Percentiles rank a stretch among this genome's conserved stretches.
These are phyloP conservation scores for Eueides isabella DNA, from an alignment of 1,140 invertebrate genomes.

Conservation along the genomic window DNA sequence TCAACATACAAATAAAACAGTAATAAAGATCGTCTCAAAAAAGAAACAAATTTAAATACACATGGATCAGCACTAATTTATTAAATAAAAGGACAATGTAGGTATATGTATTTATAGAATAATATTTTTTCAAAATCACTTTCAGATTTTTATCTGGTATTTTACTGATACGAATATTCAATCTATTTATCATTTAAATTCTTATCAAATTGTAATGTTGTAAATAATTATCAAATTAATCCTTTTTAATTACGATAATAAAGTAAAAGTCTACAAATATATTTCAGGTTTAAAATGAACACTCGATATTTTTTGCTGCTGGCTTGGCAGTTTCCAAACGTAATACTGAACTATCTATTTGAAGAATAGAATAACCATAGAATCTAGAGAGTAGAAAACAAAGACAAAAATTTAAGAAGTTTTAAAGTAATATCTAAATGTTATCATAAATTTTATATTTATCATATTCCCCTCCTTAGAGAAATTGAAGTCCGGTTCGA, in stretches of 20 bases:
- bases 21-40: too few species aligned
- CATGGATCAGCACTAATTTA: too few species aligned
- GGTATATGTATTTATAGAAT: neutral
- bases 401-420: too few species aligned
- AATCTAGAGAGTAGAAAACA: too few species aligned
- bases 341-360: neutral
- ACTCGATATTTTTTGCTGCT: neutral
- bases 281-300: neutral
- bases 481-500: slow-evolving; percentile 40
- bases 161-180: slow-evolving; percentile 1
- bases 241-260: slow-evolving; percentile 1
- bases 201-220: neutral
- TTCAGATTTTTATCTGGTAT: neutral
- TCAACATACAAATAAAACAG: too few species aligned
- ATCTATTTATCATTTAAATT: neutral
- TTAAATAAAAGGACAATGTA: neutral
- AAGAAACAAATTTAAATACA: too few species aligned
- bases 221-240: neutral
- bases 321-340: neutral
- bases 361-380: slow-evolving; percentile 19
- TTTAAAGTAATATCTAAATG: slow-evolving; percentile 2
- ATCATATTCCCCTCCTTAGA: slow-evolving; percentile 26
- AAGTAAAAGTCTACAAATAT: neutral
- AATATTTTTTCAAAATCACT: neutral
- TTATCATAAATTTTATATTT: slow-evolving; percentile 25